These are phyloP conservation scores for Lacerta bilineata DNA, from an alignment of 2,797 vertebrate genomes.

Conservation along the genomic window DNA sequence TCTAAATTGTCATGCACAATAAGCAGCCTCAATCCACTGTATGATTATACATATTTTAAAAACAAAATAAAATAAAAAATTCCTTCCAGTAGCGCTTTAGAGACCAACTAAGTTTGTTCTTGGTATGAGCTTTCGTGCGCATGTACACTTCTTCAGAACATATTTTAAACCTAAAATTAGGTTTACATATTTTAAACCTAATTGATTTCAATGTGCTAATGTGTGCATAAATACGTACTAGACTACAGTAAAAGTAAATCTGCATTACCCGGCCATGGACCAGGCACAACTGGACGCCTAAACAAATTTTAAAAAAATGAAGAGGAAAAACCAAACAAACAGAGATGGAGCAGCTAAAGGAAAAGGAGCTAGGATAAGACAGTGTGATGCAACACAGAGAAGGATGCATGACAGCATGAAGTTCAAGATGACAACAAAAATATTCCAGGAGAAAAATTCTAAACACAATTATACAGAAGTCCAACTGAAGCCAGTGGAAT, in stretches of 20 bases:
- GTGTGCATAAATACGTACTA: background rate
- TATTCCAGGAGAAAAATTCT: background rate
- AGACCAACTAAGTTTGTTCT: too few species aligned
- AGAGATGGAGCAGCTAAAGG: background rate
- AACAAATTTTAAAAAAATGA: background rate
- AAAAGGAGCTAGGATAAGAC: conserved; percentile 9
- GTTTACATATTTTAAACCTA: background rate
- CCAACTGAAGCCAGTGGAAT: background rate
- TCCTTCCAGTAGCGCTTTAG: too few species aligned
- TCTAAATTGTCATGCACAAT: background rate
- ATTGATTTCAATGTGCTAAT: background rate
- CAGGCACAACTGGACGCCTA: background rate
- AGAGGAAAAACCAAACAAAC: background rate
- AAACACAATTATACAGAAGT: conserved; percentile 23
- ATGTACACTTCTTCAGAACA: too few species aligned
- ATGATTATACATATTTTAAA: background rate
- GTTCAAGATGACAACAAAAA: background rate
- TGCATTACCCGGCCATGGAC: background rate
- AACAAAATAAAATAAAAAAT: too few species aligned
- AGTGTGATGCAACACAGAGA: background rate
- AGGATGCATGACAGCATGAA: background rate
- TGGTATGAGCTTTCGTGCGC: too few species aligned
- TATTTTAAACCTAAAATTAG: too few species aligned
- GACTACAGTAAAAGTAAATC: background rate
- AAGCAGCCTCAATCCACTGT: background rate